A percentile compares a stretch with the other conserved stretches of the same genome.
Conservation (phyloP, 2,113 vertebrate species). For the Platysternon megacephalum region DNA sequence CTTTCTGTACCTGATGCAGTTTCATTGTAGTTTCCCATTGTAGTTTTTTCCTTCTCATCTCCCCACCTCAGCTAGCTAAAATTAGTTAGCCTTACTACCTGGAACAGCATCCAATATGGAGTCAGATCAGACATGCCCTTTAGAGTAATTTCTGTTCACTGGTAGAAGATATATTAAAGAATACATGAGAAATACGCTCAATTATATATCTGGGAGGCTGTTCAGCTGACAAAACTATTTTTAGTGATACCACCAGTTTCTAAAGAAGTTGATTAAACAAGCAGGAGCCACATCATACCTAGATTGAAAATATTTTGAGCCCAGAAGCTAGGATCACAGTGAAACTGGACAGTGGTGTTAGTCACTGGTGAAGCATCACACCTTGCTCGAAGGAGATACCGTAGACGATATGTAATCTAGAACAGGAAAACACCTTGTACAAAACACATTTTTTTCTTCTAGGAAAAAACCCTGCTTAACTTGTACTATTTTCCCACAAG, state of each 20-base stretch:
- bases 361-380: conserved; percentile 85
- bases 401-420: conserved; percentile 83
- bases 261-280: background rate
- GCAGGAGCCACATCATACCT: conserved; percentile 73
- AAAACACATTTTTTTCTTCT: background rate
- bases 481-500: background rate
- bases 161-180: background rate
- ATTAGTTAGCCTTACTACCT: background rate
- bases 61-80: background rate
- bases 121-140: background rate
- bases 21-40: background rate
- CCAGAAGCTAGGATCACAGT: conserved; percentile 89
- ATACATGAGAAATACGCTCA: background rate
- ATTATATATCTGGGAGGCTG: background rate
- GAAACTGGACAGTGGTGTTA: conserved; percentile 84
- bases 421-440: conserved; percentile 25
- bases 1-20: background rate
- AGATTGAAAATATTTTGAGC: conserved; percentile 88
- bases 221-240: background rate
- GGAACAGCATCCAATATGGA: background rate
- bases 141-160: background rate
- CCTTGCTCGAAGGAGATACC: conserved; percentile 84
- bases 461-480: background rate
- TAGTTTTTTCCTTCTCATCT: background rate
- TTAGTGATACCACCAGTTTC: background rate